Evolutionary conservation across 2,888 invertebrate species (phyloP), one percentile per base, ranked within the genome.

Genomic region (Caenorhabditis sp.): DNA sequence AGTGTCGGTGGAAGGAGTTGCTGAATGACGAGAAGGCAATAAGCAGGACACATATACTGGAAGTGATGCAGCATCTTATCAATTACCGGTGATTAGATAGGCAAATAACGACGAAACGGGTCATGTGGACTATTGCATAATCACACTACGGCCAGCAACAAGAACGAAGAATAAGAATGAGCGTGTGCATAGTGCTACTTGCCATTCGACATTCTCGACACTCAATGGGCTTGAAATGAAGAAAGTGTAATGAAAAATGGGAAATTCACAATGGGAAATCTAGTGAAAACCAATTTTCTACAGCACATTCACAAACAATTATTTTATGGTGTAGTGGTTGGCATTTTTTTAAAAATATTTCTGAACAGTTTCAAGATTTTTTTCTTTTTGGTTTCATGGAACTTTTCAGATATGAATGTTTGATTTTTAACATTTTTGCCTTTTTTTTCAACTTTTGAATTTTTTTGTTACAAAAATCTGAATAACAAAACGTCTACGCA

Each of bases 11-110:
- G 22, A 50, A 22, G 11, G 15, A 24, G 53, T 6, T 2, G 53
- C 8, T 4, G 53, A 53, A 26, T 53, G 53, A 56, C 55, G 26
- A 24, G 55, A 26, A 44, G 18, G 3, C 18, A 18, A 47, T 18
- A 1, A 5, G 20, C 47, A n/a, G 47, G 40, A 15, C 40, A 40
- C 47, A 47, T 2, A 35, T 62, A 55, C 55, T 58, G 26, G 50
- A n/a, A n/a, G 13, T 11, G 40, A 64, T 65, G 22, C 50, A 2
- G 47, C 56, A 58, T 72, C 64, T 72, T 72, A 72, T 72, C 72
- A 72, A 72, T 58, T 58, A 72, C 13, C 26, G 9, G 20, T 44
- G 37, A 55, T 56, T 15, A 47, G 24, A 58, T 58, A n/a, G 50
- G 51, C 20, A 20, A 44, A 37, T n/a, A 28, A 51, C 58, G 28